Evolutionary conservation across 2,113 vertebrate genomes (phyloP).

Genomic region (Corynorhinus townsendii): DNA sequence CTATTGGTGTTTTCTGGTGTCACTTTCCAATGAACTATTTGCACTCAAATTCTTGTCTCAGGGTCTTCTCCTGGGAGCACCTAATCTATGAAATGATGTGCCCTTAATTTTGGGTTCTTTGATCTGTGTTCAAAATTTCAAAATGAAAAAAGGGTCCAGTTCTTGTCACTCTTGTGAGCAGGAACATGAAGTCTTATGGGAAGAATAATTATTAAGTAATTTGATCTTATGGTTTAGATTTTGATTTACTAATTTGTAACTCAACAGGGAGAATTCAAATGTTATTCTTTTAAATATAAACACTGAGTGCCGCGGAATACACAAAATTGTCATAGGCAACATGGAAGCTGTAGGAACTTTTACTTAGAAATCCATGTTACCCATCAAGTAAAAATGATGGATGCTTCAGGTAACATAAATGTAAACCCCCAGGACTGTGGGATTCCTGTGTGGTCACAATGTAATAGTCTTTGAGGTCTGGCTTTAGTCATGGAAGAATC

Average conservation of each 20-base stretch:
- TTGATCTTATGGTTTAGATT: not conserved
- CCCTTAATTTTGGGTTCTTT: not conserved
- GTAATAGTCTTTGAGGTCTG: not conserved
- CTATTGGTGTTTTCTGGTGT: not conserved
- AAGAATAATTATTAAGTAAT: conserved; percentile 1
- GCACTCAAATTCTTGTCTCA: not conserved
- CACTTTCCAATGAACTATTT: not conserved
- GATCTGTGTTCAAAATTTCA: not conserved
- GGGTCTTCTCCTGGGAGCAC: not conserved
- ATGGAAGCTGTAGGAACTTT: not conserved
- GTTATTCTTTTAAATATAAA: not conserved
- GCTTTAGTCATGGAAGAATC: not conserved
- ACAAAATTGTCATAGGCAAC: not conserved
- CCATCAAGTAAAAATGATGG: not conserved
- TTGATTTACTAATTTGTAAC: not conserved
- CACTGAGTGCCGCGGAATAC: not conserved
- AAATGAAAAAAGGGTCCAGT: not conserved
- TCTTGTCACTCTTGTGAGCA: not conserved
- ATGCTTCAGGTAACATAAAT: not conserved
- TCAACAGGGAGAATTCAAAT: not conserved
- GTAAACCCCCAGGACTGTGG: not conserved
- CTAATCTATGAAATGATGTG: not conserved
- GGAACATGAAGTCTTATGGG: not conserved
- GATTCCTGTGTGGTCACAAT: not conserved
- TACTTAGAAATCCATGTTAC: not conserved